A percentile compares a stretch with the other conserved stretches of the same genome.
Conservation (phyloP, 2,888 invertebrate species). For the Marasmarcha lunaedactyla region DNA sequence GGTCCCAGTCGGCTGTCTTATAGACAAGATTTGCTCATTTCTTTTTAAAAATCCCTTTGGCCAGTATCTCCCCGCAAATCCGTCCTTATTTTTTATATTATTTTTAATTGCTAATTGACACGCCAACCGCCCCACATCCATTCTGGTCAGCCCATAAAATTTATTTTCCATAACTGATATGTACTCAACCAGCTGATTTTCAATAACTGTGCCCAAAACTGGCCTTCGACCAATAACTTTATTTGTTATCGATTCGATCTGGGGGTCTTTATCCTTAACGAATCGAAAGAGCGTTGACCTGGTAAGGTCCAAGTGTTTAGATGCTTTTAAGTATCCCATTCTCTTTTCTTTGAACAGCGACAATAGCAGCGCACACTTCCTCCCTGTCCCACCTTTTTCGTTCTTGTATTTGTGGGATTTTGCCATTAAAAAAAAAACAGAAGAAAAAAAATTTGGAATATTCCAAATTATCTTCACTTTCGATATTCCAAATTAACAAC, state of each 20-base stretch:
- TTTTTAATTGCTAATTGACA: constrained; percentile 12
- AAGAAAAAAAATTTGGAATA: not conserved
- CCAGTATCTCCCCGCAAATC: constrained; percentile 13
- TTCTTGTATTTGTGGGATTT: constrained; percentile 4
- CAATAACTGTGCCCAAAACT: constrained; percentile 5
- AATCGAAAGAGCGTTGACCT: constrained; percentile 10
- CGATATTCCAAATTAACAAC: constrained; percentile 1
- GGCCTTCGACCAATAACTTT: constrained; percentile 10
- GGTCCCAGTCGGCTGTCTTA: constrained; percentile 12
- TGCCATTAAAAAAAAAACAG: not conserved
- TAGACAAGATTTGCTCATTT: constrained; percentile 10
- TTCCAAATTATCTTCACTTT: constrained; percentile 1
- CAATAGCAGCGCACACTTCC: constrained; percentile 8
- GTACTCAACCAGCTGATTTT: constrained; percentile 9
- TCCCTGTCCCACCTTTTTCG: constrained; percentile 5
- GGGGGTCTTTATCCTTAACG: constrained; percentile 1
- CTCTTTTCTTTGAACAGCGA: constrained; percentile 9
- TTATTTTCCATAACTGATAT: constrained; percentile 9
- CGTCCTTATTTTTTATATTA: constrained; percentile 7
- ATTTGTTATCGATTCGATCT: not conserved
- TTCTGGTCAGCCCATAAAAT: constrained; percentile 10
- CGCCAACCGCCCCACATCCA: constrained; percentile 9
- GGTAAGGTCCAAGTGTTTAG: constrained; percentile 8
- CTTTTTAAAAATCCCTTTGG: constrained; percentile 13
- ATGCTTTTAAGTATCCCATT: constrained; percentile 12